phyloP scores from a whole-genome alignment of 2,888 invertebrate genomes.

The Mimumesa dahlbomi region DNA sequence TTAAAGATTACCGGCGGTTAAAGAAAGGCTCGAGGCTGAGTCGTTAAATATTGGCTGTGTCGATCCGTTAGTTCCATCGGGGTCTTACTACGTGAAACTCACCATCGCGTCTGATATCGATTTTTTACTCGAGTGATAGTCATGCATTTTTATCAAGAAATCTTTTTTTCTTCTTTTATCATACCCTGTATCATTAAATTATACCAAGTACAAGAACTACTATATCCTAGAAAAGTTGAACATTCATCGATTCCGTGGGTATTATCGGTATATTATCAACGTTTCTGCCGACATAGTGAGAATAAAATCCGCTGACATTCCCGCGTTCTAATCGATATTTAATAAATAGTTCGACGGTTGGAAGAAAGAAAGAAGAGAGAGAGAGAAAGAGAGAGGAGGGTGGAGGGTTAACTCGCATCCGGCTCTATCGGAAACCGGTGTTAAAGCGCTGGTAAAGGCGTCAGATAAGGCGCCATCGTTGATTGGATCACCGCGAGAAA shows the following conservation, averaged over 20 bases:
- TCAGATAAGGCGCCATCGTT: constrained; percentile 77
- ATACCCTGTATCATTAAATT: too few relatives aligned
- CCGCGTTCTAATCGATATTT: neutral
- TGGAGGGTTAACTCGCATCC: neutral
- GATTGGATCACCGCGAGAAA: constrained; percentile 79
- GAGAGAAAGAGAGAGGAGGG: too few relatives aligned
- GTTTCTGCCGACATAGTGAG: constrained; percentile 19
- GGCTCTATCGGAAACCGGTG: constrained; percentile 30
- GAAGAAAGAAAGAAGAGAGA: neutral
- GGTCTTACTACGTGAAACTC: too few relatives aligned
- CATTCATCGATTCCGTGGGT: too few relatives aligned
- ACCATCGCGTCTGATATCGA: too few relatives aligned
- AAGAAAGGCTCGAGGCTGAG: constrained; percentile 39
- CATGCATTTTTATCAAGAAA: too few relatives aligned
- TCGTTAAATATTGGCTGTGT: constrained; percentile 48
- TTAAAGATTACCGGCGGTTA: constrained; percentile 52
- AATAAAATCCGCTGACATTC: neutral
- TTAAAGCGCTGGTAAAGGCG: constrained; percentile 68
- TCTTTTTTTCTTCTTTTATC: too few relatives aligned
- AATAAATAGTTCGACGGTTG: neutral
- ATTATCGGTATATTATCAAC: too few relatives aligned
- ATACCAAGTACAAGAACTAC: too few relatives aligned
- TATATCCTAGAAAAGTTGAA: too few relatives aligned
- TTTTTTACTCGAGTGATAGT: too few relatives aligned
- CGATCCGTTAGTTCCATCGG: constrained; percentile 19